Conservation (phyloP, 2,888 invertebrate genomes). For the Aphidoletes aphidimyza region DNA sequence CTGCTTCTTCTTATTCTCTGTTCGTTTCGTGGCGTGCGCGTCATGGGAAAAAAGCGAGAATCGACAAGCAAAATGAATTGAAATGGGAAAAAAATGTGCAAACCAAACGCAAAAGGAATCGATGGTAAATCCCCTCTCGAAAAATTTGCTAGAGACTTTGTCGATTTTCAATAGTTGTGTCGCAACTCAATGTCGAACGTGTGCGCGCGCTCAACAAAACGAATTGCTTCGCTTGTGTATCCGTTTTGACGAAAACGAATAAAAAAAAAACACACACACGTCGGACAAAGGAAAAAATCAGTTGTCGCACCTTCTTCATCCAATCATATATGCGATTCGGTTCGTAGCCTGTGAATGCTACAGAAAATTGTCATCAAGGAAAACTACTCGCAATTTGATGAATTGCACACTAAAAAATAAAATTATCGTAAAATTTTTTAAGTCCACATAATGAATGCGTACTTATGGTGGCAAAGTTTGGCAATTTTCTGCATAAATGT, state of each 20-base stretch:
- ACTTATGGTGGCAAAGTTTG: slow-evolving; percentile 40
- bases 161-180: slow-evolving; percentile 37
- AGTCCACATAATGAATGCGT: slow-evolving; percentile 48
- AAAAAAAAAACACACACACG: too few relatives aligned
- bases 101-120: slow-evolving; percentile 25
- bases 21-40: neutral
- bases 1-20: neutral
- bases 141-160: slow-evolving; percentile 38
- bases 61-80: slow-evolving; percentile 35
- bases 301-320: neutral
- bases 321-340: neutral
- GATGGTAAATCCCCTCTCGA: slow-evolving; percentile 49
- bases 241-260: too few relatives aligned
- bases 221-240: too few relatives aligned
- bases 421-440: slow-evolving; percentile 12
- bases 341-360: neutral
- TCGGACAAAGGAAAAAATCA: too few relatives aligned
- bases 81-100: slow-evolving; percentile 12
- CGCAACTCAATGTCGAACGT: neutral
- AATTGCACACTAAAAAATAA: slow-evolving; percentile 35
- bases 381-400: slow-evolving; percentile 22
- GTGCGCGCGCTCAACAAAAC: neutral
- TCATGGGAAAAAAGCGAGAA: slow-evolving; percentile 10
- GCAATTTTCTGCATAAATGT: slow-evolving; percentile 15
- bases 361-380: neutral